Evolutionary conservation across 92 coral and sea anemone genomes (phyloP), one percentile per base, ranked within the genome.

Genomic region (Siderastrea siderea): DNA sequence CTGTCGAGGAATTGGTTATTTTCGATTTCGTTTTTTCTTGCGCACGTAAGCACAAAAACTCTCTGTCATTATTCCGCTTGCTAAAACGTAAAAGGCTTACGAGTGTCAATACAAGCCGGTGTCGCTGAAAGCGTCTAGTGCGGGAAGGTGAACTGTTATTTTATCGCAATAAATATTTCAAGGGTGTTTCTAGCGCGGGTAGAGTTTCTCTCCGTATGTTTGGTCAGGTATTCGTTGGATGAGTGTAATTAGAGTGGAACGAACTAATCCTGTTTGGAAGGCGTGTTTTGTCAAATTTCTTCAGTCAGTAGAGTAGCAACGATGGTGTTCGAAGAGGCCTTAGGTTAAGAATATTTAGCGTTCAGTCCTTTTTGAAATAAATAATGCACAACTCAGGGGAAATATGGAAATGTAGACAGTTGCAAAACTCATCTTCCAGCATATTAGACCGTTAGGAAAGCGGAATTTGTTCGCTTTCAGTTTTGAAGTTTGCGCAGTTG

Each of bases 101-200:
- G 61, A 11, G 61, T 2, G 10, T 7, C 8, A 55, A 11, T 55
- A 6, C 61, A 7, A 7, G 13, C 14, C 14, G 45, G 66, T 77
- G 55, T 6, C 19, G 26, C 3, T 77, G 46, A 75, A 77, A 58
- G 48, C 63, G 62, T 74, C 45, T 53, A 26, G 53, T 26, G 44
- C 51, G 9, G 12, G 59, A 51, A 46, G 66, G 2, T 46, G 46
- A 45, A 10, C 47, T 47, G 47, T 58, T 59, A 44, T 7, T 77
- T 43, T 17, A 3, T 59, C 81, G 66, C 53, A 38, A 66, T 80
- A 65, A 82, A 47, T 82, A 47, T 71, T 57, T 82, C 48, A 71
- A 70, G 49, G 38, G 62, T 43, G 17, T 49, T 79, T 66, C 19
- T 49, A 19, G 50, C n/a, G 2, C 17, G 44, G 48, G 45, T 7